phyloP scores from a whole-genome alignment of 2,113 vertebrate genomes.

The Solea senegalensis region DNA sequence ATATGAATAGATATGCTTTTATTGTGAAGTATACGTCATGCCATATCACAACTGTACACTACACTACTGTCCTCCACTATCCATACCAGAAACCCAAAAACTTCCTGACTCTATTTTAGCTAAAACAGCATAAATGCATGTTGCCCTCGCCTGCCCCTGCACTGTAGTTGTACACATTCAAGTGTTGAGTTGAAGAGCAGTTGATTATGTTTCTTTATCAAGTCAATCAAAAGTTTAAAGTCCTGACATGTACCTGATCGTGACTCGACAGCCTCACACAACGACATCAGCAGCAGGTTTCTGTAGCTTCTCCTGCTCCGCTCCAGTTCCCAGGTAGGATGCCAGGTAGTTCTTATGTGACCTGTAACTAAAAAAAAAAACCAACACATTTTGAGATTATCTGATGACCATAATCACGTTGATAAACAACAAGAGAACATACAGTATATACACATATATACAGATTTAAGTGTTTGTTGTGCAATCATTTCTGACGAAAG shows the following conservation, averaged over 20 bases:
- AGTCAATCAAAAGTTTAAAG: background rate
- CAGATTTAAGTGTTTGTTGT: slow-evolving; percentile 8
- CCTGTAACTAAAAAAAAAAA: slow-evolving; percentile 73
- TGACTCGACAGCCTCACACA: slow-evolving; percentile 54
- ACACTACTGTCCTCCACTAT: no score
- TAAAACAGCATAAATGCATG: no score
- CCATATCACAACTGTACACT: no score
- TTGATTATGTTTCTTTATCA: background rate
- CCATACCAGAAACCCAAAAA: no score
- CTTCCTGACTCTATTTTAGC: no score
- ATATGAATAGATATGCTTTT: no score
- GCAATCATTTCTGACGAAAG: no score
- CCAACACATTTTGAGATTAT: slow-evolving; percentile 10
- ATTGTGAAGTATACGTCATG: no score
- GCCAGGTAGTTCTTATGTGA: slow-evolving; percentile 78
- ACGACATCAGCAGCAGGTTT: slow-evolving; percentile 50
- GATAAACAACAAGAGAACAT: background rate
- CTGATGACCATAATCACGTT: background rate
- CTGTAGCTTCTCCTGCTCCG: slow-evolving; percentile 78
- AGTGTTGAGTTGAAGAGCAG: background rate
- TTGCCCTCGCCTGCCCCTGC: no score
- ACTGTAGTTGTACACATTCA: no score
- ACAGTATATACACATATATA: background rate
- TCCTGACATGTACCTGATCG: slow-evolving; percentile 31
- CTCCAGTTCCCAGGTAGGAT: slow-evolving; percentile 69